Evolutionary conservation across 2,888 invertebrate species (phyloP), one percentile per base, ranked within the genome.

Genomic region (Philereme transversata): DNA sequence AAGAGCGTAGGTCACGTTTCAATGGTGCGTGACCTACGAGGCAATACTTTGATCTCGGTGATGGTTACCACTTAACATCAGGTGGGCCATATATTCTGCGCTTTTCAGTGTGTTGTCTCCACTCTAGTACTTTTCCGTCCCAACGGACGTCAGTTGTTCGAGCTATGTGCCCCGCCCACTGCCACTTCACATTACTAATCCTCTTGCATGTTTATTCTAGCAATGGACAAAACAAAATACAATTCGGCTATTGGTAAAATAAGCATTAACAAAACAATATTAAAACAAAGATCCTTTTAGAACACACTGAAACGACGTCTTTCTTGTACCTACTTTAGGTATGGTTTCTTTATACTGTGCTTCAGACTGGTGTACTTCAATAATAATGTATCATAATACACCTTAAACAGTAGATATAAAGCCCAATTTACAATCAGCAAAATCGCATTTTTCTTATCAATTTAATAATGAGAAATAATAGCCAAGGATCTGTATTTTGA

Each of bases 391-490:
- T 43, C 35, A 72, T 40, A 6, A 69, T 55, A 63, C 35, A 65
- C 71, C 58, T 51, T 74, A 75, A 50, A 11, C 4, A 8, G 4
- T 22, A 51, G 51, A 68, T 54, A 65, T 73, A 76, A 76, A 74
- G 80, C 69, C 69, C 61, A 79, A 78, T 82, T 75, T 75, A 71
- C 73, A 62, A 72, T 75, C 67, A 60, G 61, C 60, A 70, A 62
- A 60, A 72, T 74, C 71, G 70, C 73, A 81, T 82, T 84, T 85
- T 88, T 87, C 84, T 87, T 89, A 88, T 89, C 86, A 86, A 88
- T 88, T 89, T 88, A 88, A 88, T 88, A 87, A 89, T 86, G 84
- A 87, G 83, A 83, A 88, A 85, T 88, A 86, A 87, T 82, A 82
- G 43, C 33, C 51, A 55, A 38, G 41, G 40, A 51, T 58, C 62